Evolutionary conservation across 1,140 invertebrate genomes (phyloP).

Genomic region (Dreissena polymorpha): DNA sequence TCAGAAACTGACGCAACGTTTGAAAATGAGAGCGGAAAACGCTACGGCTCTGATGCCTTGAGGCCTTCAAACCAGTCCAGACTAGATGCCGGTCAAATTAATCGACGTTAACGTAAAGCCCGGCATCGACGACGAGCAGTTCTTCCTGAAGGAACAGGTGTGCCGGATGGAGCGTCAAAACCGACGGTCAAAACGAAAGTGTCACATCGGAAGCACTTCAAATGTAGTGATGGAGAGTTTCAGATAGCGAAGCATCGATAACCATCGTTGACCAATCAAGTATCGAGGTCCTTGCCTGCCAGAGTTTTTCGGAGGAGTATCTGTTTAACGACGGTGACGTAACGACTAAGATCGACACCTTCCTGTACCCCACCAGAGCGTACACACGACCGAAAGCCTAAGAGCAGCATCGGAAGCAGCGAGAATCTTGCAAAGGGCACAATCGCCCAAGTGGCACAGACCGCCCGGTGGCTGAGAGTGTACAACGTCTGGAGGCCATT

Average conservation of each 20-base stretch:
- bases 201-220: background rate
- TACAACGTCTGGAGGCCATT: too few species aligned
- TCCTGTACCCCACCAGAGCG: background rate
- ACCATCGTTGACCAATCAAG: constrained; percentile 18
- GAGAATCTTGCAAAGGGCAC: too few species aligned
- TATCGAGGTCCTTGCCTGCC: constrained; percentile 4
- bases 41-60: too few species aligned
- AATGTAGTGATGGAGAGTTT: constrained; percentile 7
- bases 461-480: background rate
- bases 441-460: too few species aligned
- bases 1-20: too few species aligned
- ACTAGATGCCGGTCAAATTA: too few species aligned
- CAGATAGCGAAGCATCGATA: background rate
- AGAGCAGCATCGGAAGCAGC: too few species aligned
- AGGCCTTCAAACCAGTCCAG: too few species aligned
- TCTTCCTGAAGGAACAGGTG: constrained; percentile 36
- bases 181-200: constrained; percentile 36
- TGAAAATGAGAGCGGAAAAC: too few species aligned
- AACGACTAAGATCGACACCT: constrained; percentile 13
- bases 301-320: constrained; percentile 15
- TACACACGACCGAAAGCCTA: too few species aligned
- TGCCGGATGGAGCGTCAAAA: constrained; percentile 35
- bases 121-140: constrained; percentile 47
- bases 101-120: constrained; percentile 6
- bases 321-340: too few species aligned